Evolutionary conservation across 2,888 invertebrate species (phyloP).

Genomic region (Phortica okadai): DNA sequence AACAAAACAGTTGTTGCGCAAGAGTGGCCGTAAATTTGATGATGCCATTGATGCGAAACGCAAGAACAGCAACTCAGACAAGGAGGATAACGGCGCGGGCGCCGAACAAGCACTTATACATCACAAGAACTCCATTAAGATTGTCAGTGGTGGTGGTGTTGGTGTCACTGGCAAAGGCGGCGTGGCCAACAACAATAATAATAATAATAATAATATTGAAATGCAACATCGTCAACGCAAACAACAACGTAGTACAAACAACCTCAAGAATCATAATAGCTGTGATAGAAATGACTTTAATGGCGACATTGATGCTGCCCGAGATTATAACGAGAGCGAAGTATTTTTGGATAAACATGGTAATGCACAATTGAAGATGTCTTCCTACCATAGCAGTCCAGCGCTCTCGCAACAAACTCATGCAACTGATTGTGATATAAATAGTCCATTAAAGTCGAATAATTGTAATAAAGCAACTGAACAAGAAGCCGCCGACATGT

Average conservation of each 20-base stretch:
- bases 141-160: not conserved
- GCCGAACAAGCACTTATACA: constrained; percentile 59
- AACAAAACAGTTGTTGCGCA: constrained; percentile 54
- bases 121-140: constrained; percentile 31
- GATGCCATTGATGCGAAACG: constrained; percentile 72
- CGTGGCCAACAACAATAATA: constrained; percentile 34
- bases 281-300: constrained; percentile 63
- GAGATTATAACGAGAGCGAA: constrained; percentile 56
- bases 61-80: constrained; percentile 73
- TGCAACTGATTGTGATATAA: constrained; percentile 69
- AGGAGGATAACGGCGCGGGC: constrained; percentile 42
- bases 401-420: constrained; percentile 70
- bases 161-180: constrained; percentile 34
- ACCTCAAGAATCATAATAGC: constrained; percentile 58
- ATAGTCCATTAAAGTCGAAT: constrained; percentile 50
- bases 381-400: constrained; percentile 64
- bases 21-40: constrained; percentile 56
- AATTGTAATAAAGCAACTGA: constrained; percentile 35
- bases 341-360: constrained; percentile 59
- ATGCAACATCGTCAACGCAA: constrained; percentile 75
- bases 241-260: constrained; percentile 64
- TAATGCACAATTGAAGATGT: constrained; percentile 62
- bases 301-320: constrained; percentile 40
- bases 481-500: constrained; percentile 37
- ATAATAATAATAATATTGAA: constrained; percentile 57